Evolutionary conservation across 2,888 invertebrate species (phyloP).

Genomic region (Acleris cristana): DNA sequence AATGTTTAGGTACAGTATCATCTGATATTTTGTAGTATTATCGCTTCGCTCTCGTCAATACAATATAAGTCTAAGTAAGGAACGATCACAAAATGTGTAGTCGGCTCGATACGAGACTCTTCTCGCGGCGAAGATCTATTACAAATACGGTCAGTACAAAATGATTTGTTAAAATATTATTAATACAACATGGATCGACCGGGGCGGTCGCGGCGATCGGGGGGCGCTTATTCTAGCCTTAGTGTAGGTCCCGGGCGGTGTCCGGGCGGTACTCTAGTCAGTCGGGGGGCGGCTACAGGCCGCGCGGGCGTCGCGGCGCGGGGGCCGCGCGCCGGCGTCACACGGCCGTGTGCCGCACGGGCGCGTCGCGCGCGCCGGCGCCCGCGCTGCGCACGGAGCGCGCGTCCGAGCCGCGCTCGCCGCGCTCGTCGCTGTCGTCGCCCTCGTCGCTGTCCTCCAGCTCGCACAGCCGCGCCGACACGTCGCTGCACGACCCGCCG

Average conservation of each 20-base stretch:
- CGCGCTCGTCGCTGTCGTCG: constrained; percentile 45
- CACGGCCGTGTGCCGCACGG: constrained; percentile 65
- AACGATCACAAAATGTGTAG: constrained; percentile 12
- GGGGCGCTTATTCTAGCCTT: not conserved
- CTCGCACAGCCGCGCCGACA: constrained; percentile 95
- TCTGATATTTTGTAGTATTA: too few relatives aligned
- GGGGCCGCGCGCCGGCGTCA: constrained; percentile 65
- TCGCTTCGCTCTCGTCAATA: not conserved
- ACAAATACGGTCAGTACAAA: constrained; percentile 12
- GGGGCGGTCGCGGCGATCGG: not conserved
- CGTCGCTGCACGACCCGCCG: constrained; percentile 91
- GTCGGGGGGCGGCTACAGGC: constrained; percentile 39
- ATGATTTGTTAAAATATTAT: constrained; percentile 22
- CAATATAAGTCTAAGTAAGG: constrained; percentile 12
- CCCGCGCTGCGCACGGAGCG: constrained; percentile 50
- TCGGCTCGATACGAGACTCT: constrained; percentile 4
- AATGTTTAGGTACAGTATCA: not conserved
- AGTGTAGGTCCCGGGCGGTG: not conserved
- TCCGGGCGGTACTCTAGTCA: not conserved
- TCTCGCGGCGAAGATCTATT: not conserved
- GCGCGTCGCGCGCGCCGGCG: constrained; percentile 38
- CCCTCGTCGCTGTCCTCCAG: constrained; percentile 94
- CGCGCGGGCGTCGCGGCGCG: constrained; percentile 40
- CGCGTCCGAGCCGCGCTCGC: constrained; percentile 49
- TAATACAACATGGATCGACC: not conserved